Conservation (phyloP, 2,113 vertebrate species). For the Aegithalos caudatus region DNA sequence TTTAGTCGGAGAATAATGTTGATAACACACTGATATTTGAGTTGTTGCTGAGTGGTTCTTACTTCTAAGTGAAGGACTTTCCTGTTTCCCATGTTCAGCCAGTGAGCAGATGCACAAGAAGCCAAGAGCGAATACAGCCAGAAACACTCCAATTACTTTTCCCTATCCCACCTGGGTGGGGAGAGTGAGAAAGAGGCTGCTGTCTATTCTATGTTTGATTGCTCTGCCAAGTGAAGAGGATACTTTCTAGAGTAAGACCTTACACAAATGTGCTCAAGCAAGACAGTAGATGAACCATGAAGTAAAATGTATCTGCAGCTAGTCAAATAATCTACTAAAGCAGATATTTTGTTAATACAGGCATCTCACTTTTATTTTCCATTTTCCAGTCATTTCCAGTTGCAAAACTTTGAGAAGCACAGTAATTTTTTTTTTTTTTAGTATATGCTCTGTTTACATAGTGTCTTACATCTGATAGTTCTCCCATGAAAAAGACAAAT, state of each 20-base stretch:
- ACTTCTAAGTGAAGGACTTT: not conserved
- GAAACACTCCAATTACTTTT: not conserved
- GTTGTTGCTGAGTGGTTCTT: not conserved
- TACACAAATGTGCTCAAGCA: not conserved
- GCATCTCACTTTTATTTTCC: not conserved
- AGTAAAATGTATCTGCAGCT: too few species aligned
- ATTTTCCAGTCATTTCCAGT: not conserved
- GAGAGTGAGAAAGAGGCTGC: not conserved
- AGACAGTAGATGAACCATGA: not conserved
- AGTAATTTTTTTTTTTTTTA: not conserved
- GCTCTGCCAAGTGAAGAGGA: not conserved
- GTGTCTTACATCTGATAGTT: not conserved
- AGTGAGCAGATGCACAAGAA: not conserved
- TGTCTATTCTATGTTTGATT: not conserved
- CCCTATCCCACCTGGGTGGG: accelerated
- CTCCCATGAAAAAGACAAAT: not conserved
- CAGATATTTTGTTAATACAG: not conserved
- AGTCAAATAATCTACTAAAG: not conserved
- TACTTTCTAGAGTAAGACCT: not conserved
- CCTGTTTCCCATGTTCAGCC: too few species aligned
- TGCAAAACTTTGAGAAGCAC: not conserved
- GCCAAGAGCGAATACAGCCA: not conserved
- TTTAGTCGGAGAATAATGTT: not conserved
- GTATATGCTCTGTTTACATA: not conserved
- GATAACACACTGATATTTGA: not conserved